Evolutionary conservation across 2,888 invertebrate genomes (phyloP), one percentile per base, ranked within the genome.

Genomic region (Formica aserva): DNA sequence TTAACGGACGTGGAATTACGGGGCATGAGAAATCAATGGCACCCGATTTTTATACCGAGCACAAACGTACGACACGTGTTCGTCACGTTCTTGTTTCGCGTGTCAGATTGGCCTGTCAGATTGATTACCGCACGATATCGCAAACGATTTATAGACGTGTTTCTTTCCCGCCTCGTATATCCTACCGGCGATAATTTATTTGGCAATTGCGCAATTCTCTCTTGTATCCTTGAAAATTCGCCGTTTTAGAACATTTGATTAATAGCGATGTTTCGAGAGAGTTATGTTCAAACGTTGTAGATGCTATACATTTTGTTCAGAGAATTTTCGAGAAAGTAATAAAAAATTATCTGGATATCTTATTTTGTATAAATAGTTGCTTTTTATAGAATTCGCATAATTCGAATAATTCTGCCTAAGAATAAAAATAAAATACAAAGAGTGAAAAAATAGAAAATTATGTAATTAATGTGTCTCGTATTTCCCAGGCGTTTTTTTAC

Each of bases 111-210:
- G n/a, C 38, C 22, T 22, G 71, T 77, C 77, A 41, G 38, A 77
- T 77, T 77, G 77, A 69, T 77, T 57, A 77, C 15, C 76, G 52
- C 11, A 11, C 55, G 77, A 77, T 69, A 69, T 69, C 77, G 69
- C 69, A 22, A 38, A 69, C 38, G 29, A 77, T 77, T 77, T 77
- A 77, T 57, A 69, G 69, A 77, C 77, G 69, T 38, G 38, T 67
- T 77, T 69, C 71, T 69, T 69, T 29, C 15, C 55, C 13, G 65
- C 48, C 65, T 76, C 66, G 26, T 65, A 76, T n/a, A 69, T 77
- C 29, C 26, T 38, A 55, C n/a, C 38, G 29, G 55, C 38, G 29
- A 69, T 69, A 77, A 69, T 77, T 69, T 77, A 77, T 77, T 55
- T 69, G 38, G 67, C 41, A 69, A 69, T 69, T 62, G 55, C 11